Evolutionary conservation across 2,888 invertebrate species (phyloP).

Genomic region (Xylocampa areola): DNA sequence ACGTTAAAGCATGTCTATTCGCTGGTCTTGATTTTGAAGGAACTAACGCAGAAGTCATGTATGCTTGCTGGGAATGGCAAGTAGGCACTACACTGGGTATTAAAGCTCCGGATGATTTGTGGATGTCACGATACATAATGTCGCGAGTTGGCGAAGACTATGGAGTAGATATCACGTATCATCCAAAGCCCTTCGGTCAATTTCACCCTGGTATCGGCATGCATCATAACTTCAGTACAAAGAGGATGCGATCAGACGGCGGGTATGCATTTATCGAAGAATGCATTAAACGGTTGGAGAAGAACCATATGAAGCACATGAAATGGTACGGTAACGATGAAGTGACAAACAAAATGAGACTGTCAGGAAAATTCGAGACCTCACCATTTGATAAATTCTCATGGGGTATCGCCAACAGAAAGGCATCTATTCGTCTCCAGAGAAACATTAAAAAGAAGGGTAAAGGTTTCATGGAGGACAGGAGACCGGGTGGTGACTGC

Average conservation of each 20-base stretch:
- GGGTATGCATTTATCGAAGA: slow-evolving; percentile 94
- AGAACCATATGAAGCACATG: slow-evolving; percentile 97
- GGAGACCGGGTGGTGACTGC: slow-evolving; percentile 97
- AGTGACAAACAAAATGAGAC: slow-evolving; percentile 96
- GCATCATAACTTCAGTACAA: slow-evolving; percentile 97
- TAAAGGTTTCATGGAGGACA: slow-evolving; percentile 98
- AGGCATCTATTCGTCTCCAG: slow-evolving; percentile 97
- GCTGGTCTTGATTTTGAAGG: slow-evolving; percentile 98
- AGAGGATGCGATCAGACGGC: slow-evolving; percentile 94
- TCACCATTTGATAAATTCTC: slow-evolving; percentile 98
- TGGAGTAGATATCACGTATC: slow-evolving; percentile 92
- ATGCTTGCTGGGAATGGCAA: slow-evolving; percentile 97
- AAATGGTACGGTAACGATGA: slow-evolving; percentile 97
- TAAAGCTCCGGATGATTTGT: slow-evolving; percentile 94
- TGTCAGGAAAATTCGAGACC: slow-evolving; percentile 98
- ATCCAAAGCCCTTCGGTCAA: slow-evolving; percentile 93
- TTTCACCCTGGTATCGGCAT: slow-evolving; percentile 97
- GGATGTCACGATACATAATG: slow-evolving; percentile 95
- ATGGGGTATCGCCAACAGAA: slow-evolving; percentile 96
- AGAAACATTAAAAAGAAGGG: slow-evolving; percentile 96
- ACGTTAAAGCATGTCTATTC: slow-evolving; percentile 95
- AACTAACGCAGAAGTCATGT: slow-evolving; percentile 99
- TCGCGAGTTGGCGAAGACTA: slow-evolving; percentile 96
- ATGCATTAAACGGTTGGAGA: slow-evolving; percentile 97
- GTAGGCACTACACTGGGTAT: slow-evolving; percentile 97